phyloP scores from a whole-genome alignment of 2,888 invertebrate species.

The Strigamia maritima region DNA sequence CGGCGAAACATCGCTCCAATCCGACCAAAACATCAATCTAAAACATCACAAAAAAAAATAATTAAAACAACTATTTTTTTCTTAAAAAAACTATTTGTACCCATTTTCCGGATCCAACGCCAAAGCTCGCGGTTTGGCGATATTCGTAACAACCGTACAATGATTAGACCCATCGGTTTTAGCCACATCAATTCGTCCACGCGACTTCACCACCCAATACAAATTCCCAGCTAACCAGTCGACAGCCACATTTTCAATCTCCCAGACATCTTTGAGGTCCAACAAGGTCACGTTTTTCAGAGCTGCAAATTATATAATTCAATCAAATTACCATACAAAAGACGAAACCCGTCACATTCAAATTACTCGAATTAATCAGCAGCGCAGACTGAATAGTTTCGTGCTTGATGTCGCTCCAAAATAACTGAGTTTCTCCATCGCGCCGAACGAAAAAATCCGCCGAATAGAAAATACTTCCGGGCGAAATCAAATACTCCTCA shows the following conservation, averaged over 20 bases:
- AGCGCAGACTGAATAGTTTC: neutral
- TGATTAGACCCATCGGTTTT: neutral
- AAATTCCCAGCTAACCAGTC: conserved; percentile 23
- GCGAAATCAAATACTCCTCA: neutral
- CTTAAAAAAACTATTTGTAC: neutral
- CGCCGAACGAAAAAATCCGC: neutral
- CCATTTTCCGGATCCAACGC: conserved; percentile 27
- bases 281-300: neutral
- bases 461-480: neutral
- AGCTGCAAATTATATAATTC: neutral
- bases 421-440: neutral
- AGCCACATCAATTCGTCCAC: conserved; percentile 2
- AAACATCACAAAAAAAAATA: neutral
- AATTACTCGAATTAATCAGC: conserved; percentile 9
- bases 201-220: neutral
- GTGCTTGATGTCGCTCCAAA: conserved; percentile 8
- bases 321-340: neutral
- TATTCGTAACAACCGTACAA: neutral
- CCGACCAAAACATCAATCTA: conserved; percentile 34
- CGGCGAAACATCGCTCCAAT: conserved; percentile 13
- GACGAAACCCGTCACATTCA: neutral
- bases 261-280: neutral
- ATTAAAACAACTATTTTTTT: neutral
- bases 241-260: conserved; percentile 6
- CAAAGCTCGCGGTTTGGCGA: conserved; percentile 18